Conservation (phyloP, 2,113 vertebrate species). For the Hippocampus abdominalis region DNA sequence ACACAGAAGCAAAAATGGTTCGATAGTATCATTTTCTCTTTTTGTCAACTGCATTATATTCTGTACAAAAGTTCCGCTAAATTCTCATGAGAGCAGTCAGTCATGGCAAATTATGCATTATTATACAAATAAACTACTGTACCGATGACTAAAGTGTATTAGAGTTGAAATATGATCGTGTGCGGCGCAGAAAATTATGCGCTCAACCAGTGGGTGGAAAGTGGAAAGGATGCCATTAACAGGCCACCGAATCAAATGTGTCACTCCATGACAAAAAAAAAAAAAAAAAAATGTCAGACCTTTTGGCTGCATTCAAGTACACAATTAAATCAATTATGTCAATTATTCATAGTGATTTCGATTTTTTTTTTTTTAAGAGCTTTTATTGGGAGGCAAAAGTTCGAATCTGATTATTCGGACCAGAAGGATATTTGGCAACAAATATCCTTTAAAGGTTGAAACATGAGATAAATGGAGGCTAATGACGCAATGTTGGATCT, state of each 20-base stretch:
- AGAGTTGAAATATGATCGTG: not conserved
- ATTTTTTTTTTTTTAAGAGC: not conserved
- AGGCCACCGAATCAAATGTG: slow-evolving; percentile 2
- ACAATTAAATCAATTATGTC: slow-evolving; percentile 9
- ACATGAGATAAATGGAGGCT: slow-evolving; percentile 23
- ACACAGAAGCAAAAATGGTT: too few relatives aligned
- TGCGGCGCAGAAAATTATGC: not conserved
- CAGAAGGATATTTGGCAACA: slow-evolving; percentile 4
- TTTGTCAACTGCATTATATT: not conserved
- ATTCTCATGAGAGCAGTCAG: not conserved
- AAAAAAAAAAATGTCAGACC: not conserved
- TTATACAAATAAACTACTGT: not conserved
- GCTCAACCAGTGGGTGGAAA: slow-evolving; percentile 6
- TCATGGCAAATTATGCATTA: not conserved
- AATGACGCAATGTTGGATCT: slow-evolving; percentile 33
- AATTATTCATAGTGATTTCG: not conserved
- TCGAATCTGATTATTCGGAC: slow-evolving; percentile 1
- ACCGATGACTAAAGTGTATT: not conserved
- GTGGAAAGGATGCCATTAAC: slow-evolving; percentile 7
- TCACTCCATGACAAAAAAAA: not conserved
- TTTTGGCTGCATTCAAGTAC: not conserved
- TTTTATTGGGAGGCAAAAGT: not conserved
- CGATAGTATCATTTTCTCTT: not conserved
- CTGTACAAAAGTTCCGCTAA: not conserved
- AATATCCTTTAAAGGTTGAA: slow-evolving; percentile 35